phyloP scores from a whole-genome alignment of 1,140 invertebrate species.

The Tetramorium simillimum region DNA sequence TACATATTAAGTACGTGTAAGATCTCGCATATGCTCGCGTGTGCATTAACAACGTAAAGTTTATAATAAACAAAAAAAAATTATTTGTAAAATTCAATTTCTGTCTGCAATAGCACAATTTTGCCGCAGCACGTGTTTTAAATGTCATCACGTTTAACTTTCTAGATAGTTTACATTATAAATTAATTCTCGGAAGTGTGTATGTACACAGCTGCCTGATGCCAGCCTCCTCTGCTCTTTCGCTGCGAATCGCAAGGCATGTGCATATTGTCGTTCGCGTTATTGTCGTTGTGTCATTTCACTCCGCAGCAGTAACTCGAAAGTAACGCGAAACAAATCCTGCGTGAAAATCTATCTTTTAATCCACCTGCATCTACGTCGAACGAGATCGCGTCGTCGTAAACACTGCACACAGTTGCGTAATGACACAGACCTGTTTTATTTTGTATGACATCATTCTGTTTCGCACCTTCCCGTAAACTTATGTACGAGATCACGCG shows the following conservation, averaged over 20 bases:
- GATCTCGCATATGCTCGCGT: neutral
- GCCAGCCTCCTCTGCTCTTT: neutral
- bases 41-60: neutral
- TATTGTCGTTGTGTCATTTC: neutral
- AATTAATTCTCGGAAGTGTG: slow-evolving; percentile 5
- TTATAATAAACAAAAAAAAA: neutral
- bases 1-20: neutral
- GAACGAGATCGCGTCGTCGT: neutral
- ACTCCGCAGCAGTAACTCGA: neutral
- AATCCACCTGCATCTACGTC: neutral
- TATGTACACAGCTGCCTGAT: slow-evolving; percentile 8
- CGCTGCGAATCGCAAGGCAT: neutral
- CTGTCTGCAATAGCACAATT: neutral
- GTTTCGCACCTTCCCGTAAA: neutral
- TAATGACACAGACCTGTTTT: slow-evolving; percentile 36
- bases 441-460: slow-evolving; percentile 9
- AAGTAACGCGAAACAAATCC: neutral
- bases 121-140: neutral
- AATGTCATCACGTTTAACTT: slow-evolving; percentile 18
- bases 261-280: neutral
- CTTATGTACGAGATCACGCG: neutral
- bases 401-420: neutral
- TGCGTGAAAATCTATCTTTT: neutral
- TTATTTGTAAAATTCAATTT: neutral
- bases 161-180: slow-evolving; percentile 1